Conservation (phyloP, 2,113 vertebrate genomes). For the Steatornis caripensis region DNA sequence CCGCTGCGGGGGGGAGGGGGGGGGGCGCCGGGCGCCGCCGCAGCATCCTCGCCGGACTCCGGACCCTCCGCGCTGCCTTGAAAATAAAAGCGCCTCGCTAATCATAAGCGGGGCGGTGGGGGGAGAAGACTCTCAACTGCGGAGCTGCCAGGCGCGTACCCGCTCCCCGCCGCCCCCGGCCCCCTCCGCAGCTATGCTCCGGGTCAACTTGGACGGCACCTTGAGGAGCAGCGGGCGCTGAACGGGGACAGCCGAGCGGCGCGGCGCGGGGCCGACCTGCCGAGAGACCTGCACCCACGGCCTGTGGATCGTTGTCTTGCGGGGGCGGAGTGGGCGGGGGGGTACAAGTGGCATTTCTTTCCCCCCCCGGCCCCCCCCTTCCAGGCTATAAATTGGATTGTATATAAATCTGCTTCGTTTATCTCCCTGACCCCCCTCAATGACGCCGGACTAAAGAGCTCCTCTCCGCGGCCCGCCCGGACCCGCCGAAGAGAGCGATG, state of each 20-base stretch:
- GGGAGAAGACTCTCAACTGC: conserved; percentile 11
- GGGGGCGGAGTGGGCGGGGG: conserved; percentile 37
- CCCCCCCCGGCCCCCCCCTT: background rate
- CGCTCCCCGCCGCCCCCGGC: background rate
- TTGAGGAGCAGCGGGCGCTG: background rate
- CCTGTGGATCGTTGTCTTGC: background rate
- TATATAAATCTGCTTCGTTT: conserved; percentile 43
- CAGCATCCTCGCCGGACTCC: conserved; percentile 3
- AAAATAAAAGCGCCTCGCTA: conserved; percentile 50
- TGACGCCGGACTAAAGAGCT: conserved; percentile 44
- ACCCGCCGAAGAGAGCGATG: conserved; percentile 63
- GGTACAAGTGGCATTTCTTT: background rate
- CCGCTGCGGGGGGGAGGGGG: background rate
- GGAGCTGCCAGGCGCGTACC: conserved; percentile 8
- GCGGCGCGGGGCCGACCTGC: background rate
- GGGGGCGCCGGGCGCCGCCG: background rate
- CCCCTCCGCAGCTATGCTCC: background rate
- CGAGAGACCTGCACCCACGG: conserved; percentile 14
- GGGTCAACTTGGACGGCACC: conserved; percentile 10
- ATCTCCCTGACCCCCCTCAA: conserved; percentile 28
- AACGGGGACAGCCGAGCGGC: background rate
- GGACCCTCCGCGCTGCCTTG: conserved; percentile 24
- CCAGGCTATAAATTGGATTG: conserved; percentile 46
- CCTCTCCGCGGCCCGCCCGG: conserved; percentile 50
- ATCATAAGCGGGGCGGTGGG: background rate